Evolutionary conservation across 2,888 invertebrate species (phyloP).

Genomic region (Eledone cirrhosa): DNA sequence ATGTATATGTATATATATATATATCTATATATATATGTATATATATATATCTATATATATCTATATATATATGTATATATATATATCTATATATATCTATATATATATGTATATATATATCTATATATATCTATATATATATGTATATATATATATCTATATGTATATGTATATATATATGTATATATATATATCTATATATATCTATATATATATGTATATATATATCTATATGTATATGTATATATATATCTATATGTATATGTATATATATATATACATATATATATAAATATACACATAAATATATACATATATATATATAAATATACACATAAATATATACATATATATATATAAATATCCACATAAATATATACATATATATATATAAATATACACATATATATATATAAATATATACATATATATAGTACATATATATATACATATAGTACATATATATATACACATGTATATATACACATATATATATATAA

Average conservation of each 20-base stretch:
- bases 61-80: neutral
- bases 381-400: too few species aligned
- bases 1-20: neutral
- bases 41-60: neutral
- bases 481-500: too few species aligned
- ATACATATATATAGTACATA: too few species aligned
- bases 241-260: neutral
- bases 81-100: neutral
- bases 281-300: too few species aligned
- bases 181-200: neutral
- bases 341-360: too few species aligned
- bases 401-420: too few species aligned
- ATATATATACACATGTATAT: too few species aligned
- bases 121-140: too few species aligned
- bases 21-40: neutral
- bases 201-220: slow-evolving; percentile 3
- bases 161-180: neutral
- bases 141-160: neutral
- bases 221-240: neutral
- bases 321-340: too few species aligned
- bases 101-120: neutral
- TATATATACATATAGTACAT: too few species aligned
- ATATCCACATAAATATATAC: too few species aligned
- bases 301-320: too few species aligned
- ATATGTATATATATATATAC: neutral